Conservation (phyloP, 1,140 invertebrate genomes). For the Conus betulinus region DNA sequence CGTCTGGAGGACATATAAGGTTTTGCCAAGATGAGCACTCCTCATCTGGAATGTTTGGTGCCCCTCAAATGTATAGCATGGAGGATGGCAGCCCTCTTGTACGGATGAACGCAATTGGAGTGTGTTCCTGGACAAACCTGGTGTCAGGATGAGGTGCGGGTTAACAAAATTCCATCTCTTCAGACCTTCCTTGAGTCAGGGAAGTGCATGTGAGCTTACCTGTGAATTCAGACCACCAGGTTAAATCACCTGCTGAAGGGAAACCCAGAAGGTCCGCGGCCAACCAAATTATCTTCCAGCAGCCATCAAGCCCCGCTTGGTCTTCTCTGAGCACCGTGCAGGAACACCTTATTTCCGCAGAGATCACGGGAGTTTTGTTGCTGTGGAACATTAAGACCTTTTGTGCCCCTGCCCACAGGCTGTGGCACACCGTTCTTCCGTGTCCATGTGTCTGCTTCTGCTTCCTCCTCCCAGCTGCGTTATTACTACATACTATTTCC, state of each 20-base stretch:
- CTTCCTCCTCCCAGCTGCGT: too few species aligned
- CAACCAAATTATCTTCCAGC: background rate
- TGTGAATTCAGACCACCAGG: background rate
- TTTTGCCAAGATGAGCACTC: conserved; percentile 7
- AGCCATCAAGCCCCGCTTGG: background rate
- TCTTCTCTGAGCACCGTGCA: background rate
- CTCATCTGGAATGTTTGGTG: conserved; percentile 39
- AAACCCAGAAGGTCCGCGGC: background rate
- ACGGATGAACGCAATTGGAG: conserved; percentile 35
- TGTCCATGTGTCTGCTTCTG: too few species aligned
- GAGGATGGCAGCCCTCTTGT: conserved; percentile 17
- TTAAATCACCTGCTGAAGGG: background rate
- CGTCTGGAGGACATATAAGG: conserved; percentile 36
- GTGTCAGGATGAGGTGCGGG: conserved; percentile 15
- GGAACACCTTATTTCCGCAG: background rate
- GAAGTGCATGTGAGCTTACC: background rate
- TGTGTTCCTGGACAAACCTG: conserved; percentile 30
- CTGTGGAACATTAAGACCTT: too few species aligned
- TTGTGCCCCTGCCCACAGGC: too few species aligned
- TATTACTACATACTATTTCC: too few species aligned
- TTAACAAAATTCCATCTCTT: conserved; percentile 3
- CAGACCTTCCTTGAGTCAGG: background rate
- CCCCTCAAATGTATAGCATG: conserved; percentile 38
- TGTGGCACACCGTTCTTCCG: too few species aligned
- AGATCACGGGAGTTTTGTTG: too few species aligned